These are phyloP conservation scores for Paelopatides confundens DNA, from an alignment of 53 echinoderm and acorn worm genomes.

Conservation along the genomic window DNA sequence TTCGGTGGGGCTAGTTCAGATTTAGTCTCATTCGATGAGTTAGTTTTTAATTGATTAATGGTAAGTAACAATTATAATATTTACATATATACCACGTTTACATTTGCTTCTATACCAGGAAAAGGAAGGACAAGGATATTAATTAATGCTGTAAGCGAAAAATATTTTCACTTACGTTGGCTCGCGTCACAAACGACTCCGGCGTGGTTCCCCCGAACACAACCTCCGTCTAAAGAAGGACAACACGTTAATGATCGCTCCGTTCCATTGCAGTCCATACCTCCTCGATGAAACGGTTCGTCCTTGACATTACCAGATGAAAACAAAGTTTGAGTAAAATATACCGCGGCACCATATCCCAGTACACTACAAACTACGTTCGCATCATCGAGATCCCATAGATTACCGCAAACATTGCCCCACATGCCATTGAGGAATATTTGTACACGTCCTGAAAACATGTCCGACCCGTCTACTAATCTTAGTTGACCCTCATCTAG, in stretches of 20 bases:
- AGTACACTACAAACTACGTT: neutral
- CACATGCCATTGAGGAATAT: neutral
- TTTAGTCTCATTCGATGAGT: too few relatives aligned
- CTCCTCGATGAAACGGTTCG: neutral
- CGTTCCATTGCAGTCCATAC: neutral
- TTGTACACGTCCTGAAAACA: slow-evolving; percentile 16
- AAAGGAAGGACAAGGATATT: neutral
- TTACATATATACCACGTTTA: too few relatives aligned
- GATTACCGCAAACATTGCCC: neutral
- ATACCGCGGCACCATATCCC: neutral
- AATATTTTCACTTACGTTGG: neutral
- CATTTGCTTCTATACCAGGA: neutral
- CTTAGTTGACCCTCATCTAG: neutral
- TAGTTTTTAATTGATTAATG: too few relatives aligned
- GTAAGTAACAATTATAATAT: too few relatives aligned
- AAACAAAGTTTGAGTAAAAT: neutral
- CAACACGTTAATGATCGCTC: neutral
- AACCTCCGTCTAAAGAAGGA: neutral
- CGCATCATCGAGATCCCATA: neutral
- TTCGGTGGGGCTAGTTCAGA: too few relatives aligned
- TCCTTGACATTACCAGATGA: neutral
- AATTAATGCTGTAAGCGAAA: too few relatives aligned
- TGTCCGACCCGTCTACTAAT: neutral
- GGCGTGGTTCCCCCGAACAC: neutral
- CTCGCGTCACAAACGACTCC: neutral